Evolutionary conservation across 2,113 vertebrate genomes (phyloP).

Genomic region (Phasianus colchicus): DNA sequence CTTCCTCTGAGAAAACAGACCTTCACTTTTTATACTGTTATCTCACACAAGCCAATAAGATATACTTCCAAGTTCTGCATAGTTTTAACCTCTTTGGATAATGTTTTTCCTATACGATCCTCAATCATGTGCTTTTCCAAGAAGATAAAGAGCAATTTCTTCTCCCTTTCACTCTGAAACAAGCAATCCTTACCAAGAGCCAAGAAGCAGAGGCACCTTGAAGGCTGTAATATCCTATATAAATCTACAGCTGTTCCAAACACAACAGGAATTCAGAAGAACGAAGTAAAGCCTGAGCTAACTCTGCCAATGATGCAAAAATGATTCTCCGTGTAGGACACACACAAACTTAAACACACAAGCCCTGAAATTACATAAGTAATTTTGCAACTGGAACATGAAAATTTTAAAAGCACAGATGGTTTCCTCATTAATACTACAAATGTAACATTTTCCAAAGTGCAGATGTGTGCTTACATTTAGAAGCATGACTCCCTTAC

Average conservation of each 20-base stretch:
- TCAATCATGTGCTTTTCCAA: neutral
- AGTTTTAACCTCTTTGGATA: neutral
- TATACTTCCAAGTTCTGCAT: neutral
- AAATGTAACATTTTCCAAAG: neutral
- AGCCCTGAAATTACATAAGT: neutral
- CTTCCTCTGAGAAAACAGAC: neutral
- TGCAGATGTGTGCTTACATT: neutral
- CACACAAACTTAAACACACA: neutral
- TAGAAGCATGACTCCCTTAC: neutral
- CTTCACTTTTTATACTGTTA: neutral
- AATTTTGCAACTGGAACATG: neutral
- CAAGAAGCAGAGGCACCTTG: neutral
- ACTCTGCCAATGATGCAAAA: neutral
- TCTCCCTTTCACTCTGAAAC: neutral
- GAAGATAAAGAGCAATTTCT: neutral
- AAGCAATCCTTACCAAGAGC: accelerated
- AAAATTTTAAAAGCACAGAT: neutral
- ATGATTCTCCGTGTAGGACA: neutral
- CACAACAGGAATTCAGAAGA: neutral
- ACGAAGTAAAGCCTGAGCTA: neutral
- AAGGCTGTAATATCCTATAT: neutral
- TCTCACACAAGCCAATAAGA: neutral
- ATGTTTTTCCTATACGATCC: neutral
- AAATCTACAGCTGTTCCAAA: neutral
- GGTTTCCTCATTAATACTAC: neutral